Conservation (phyloP, 2,113 vertebrate genomes). For the Gulo gulo region DNA sequence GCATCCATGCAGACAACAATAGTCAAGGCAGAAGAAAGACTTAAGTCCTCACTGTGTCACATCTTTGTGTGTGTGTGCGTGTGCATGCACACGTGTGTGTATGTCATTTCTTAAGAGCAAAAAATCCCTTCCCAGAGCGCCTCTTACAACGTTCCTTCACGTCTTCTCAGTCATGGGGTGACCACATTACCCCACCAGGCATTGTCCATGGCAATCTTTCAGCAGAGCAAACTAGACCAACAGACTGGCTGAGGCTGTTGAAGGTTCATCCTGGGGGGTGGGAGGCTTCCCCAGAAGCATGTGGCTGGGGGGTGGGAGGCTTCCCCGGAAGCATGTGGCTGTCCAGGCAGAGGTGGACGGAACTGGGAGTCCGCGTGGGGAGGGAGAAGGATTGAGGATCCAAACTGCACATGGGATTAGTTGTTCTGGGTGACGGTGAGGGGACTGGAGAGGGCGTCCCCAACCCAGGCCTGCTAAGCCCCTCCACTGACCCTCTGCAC, state of each 20-base stretch:
- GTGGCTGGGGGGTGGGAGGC: background rate
- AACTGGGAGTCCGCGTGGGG: background rate
- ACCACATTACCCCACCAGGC: background rate
- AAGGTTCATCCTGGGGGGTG: background rate
- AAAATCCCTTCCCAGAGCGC: background rate
- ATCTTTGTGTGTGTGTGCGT: background rate
- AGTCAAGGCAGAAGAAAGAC: background rate
- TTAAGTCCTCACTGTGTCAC: background rate
- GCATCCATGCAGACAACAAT: background rate
- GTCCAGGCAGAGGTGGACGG: background rate
- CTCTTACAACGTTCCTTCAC: background rate
- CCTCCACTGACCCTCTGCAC: too few relatives aligned
- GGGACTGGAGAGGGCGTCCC: background rate
- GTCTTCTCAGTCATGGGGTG: background rate
- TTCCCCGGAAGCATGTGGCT: background rate
- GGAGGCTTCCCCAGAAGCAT: background rate
- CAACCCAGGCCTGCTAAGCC: background rate
- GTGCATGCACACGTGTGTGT: background rate
- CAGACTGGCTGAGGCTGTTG: background rate
- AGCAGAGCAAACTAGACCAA: background rate
- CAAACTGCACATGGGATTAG: background rate
- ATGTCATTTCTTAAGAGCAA: background rate
- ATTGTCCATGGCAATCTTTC: background rate
- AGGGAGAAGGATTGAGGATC: background rate
- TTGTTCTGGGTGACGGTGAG: background rate